Conservation (phyloP, 2,888 invertebrate species). For the Diarsia mendica region DNA sequence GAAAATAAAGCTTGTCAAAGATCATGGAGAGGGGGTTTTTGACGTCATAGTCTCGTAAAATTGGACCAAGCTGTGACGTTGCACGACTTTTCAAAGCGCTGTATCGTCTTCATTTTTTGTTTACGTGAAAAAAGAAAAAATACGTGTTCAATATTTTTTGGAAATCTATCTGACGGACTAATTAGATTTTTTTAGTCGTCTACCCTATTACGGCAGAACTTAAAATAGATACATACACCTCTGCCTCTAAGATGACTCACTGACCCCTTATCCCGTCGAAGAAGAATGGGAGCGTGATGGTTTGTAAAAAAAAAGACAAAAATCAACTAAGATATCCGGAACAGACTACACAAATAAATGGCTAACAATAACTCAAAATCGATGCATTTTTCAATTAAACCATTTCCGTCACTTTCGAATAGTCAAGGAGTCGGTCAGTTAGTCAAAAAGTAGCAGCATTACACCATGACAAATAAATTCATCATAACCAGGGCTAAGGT, state of each 20-base stretch:
- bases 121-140: no score
- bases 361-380: neutral
- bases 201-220: no score
- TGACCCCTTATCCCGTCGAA: neutral
- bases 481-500: conserved; percentile 8
- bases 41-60: no score
- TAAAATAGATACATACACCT: neutral
- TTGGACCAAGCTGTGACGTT: no score
- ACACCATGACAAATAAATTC: conserved; percentile 3
- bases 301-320: neutral
- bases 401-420: neutral
- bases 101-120: no score
- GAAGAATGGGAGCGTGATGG: neutral
- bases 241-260: neutral
- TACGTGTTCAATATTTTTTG: no score
- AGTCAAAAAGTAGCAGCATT: neutral
- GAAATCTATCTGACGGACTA: no score
- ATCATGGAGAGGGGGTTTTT: no score
- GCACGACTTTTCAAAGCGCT: no score
- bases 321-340: neutral
- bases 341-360: neutral
- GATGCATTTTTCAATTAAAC: neutral
- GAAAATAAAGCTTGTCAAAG: no score
- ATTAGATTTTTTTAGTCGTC: no score
- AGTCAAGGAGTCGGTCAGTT: neutral